Base-by-base conservation (phyloP, 2,113 vertebrate genomes). In the Neodon shergylaensis region DNA sequence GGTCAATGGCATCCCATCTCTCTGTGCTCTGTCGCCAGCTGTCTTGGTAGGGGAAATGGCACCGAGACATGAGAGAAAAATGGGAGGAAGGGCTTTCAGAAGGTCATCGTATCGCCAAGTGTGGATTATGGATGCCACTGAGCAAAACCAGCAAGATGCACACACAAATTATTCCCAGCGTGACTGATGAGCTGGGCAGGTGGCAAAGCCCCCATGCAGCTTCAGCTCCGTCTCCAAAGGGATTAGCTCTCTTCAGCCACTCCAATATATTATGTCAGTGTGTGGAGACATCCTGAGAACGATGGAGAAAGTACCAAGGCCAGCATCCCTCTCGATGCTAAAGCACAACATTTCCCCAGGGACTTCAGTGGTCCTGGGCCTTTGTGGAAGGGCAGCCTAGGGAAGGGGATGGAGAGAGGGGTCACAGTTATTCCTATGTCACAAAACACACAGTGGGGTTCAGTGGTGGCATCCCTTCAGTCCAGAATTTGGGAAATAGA, bases 181-280 rank as follows among this genome's bases (percentile, higher is more conserved):
- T 8, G 17, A 42, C 47, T 1, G n/a, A 14, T 12, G 90, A 36
- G 44, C 31, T 3, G 77, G 11, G 3, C 47, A 47, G 54, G 11
- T 19, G 26, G 31, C 22, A 13, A 1, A 24, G 2, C 44, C 33
- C 8, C n/a, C 2, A 2, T 68, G 17, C 17, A 4, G n/a, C 21
- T 42, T 42, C 42, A 22, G 68, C 79, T 12, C 12, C 0, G 3
- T 14, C 54, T 63, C 88, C 36, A 3, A 1, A 61, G 74, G 6
- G 2, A 24, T 13, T 10, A 31, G 26, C 39, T 24, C 73, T 58
- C 73, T 47, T 33, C 28, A 44, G 78, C 31, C 58, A 31, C 42
- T 14, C 47, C 26, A 11, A 26, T 36, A 5, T 0, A 21, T 13
- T 17, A 0, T 10, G 66, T 58, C 86, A 39, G 0, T 9, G 4